A percentile compares a stretch with the other conserved stretches of the same genome.
These are phyloP conservation scores for Spilosoma lubricipeda DNA, from an alignment of 2,888 invertebrate genomes.

Conservation along the genomic window DNA sequence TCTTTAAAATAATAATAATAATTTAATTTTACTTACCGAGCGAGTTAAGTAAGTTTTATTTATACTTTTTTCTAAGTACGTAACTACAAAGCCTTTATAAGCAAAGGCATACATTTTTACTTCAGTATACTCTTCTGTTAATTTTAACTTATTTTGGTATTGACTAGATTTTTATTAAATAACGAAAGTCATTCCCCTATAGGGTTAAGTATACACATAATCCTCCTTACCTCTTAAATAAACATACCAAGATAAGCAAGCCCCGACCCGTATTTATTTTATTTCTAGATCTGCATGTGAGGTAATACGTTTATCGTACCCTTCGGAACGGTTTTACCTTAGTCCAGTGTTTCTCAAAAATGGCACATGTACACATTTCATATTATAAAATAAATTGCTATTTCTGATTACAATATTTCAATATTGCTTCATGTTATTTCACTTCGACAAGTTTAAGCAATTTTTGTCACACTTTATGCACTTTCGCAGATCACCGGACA, in stretches of 20 bases:
- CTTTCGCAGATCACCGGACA: too few species aligned
- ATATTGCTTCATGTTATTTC: too few species aligned
- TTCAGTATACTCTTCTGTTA: background rate
- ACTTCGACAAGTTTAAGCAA: too few species aligned
- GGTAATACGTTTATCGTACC: constrained; percentile 28
- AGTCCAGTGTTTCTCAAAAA: constrained; percentile 9
- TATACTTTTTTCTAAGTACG: too few species aligned
- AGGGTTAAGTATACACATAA: constrained; percentile 4
- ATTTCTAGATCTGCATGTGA: constrained; percentile 20
- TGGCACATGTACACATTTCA: background rate
- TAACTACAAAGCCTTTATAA: background rate
- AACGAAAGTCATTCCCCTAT: background rate
- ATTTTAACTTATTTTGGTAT: background rate
- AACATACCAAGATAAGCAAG: constrained; percentile 8
- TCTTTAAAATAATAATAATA: too few species aligned
- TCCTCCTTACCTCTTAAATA: constrained; percentile 17
- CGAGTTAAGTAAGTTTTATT: too few species aligned
- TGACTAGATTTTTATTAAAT: background rate
- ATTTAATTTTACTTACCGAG: too few species aligned
- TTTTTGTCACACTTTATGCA: too few species aligned
- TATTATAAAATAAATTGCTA: background rate
- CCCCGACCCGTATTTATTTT: constrained; percentile 17
- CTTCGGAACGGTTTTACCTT: constrained; percentile 16
- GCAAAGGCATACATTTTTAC: background rate
- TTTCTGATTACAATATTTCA: too few species aligned